A percentile compares a stretch with the other conserved stretches of the same genome.
These are phyloP conservation scores for Diadumene lineata DNA, from an alignment of 92 coral and sea anemone genomes.

Conservation along the genomic window DNA sequence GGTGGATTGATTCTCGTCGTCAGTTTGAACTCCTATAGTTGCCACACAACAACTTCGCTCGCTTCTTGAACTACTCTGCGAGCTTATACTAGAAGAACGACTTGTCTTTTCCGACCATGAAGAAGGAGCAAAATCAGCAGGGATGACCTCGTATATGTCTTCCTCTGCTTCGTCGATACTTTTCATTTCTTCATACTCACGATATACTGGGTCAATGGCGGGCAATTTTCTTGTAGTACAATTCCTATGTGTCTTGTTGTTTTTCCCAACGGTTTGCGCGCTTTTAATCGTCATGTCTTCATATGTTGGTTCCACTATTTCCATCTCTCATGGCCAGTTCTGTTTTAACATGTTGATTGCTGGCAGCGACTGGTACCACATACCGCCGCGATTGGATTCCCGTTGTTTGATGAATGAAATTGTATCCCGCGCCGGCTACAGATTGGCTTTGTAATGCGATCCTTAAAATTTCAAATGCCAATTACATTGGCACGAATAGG, in stretches of 20 bases:
- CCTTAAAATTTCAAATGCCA: conserved; percentile 11
- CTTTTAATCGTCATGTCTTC: conserved; percentile 46
- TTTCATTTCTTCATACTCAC: conserved; percentile 7
- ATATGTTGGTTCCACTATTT: conserved; percentile 42
- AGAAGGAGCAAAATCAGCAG: conserved; percentile 60
- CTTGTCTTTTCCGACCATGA: conserved; percentile 30
- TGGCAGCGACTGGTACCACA: conserved; percentile 51
- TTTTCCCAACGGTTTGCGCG: background rate
- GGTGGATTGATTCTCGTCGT: conserved; percentile 14
- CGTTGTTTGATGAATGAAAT: conserved; percentile 23
- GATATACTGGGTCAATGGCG: background rate
- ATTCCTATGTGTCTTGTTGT: conserved; percentile 5
- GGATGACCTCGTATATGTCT: conserved; percentile 85
- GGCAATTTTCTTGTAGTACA: background rate
- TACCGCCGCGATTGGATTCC: conserved; percentile 3
- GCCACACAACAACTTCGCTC: conserved; percentile 22
- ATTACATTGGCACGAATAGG: background rate
- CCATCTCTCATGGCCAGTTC: conserved; percentile 34
- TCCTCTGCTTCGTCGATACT: conserved; percentile 51
- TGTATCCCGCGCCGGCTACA: conserved; percentile 22
- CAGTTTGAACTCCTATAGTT: conserved; percentile 29
- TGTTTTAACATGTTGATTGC: conserved; percentile 39
- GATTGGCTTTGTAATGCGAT: conserved; percentile 20
- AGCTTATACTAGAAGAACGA: conserved; percentile 64
- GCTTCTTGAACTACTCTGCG: conserved; percentile 17